Evolutionary conservation across 2,797 vertebrate species (phyloP), one percentile per base, ranked within the genome.

Genomic region (Platalea minor): DNA sequence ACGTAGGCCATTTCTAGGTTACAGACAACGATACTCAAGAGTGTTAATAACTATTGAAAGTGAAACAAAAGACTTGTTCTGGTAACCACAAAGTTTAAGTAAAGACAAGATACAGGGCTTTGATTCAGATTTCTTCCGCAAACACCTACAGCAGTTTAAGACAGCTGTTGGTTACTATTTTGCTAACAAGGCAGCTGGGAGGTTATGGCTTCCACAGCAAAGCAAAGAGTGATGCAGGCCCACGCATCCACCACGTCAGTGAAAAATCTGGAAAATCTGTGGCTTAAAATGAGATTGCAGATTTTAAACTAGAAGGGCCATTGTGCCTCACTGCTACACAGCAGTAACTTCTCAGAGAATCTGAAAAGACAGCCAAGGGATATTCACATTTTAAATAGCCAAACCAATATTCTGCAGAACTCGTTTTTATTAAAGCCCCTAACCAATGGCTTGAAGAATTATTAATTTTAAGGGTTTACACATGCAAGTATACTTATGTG

Each of bases 21-120:
- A 72, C 3, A 59, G 17, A 60, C 17, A 78, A 35, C 1, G 1
- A 24, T 10, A 39, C 12, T 50, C 5, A 1, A 1, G 12, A 89
- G 8, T 14, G 13, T 16, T 43, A 57, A 10, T 11, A 78, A 68
- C 35, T 51, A 23, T 5, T 50, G 29, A 14, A 86, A 93, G 51
- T 37, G 8, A 19, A 64, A 63, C 33, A 89, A 59, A 78, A 37
- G 8, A 78, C 5, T 33, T 72, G 8, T 39, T 84, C 57, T 56
- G n/a, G 54, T 46, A 87, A 33, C 18, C 13, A 83, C 13, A 26
- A 50, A 45, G 41, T 35, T 78, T n/a, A 73, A 60, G 6, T 56
- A 53, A 82, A 78, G 14, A 41, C 33, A 87, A 84, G 5, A 41
- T 43, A 45, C 0, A 1, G 6, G 43, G 8, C 48, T 87, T 81